Percentiles rank a stretch among this genome's conserved stretches.
Evolutionary conservation across 2,113 vertebrate species (phyloP).

Genomic region (Rhinogobius similis): DNA sequence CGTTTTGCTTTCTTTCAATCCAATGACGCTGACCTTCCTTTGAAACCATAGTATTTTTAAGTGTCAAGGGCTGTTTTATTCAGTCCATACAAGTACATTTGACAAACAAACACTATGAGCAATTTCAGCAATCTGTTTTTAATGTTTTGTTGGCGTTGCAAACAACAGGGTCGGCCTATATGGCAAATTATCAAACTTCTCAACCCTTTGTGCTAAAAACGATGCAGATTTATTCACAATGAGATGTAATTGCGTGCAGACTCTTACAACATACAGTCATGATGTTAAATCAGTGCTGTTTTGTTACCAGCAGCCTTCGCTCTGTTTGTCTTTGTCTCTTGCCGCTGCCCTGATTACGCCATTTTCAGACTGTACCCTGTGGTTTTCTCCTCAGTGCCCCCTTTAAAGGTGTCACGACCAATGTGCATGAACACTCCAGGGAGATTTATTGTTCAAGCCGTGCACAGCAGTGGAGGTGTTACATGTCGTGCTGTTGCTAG

Average conservation of each 20-base stretch:
- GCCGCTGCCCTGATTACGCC: conserved; percentile 28
- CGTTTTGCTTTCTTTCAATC: neutral
- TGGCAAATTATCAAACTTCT: conserved; percentile 14
- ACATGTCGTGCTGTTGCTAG: conserved; percentile 19
- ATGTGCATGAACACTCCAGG: conserved; percentile 46
- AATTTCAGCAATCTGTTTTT: conserved; percentile 2
- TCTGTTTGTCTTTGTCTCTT: conserved; percentile 34
- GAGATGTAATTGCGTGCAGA: conserved; percentile 38
- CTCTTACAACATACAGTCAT: conserved; percentile 30
- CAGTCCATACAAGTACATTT: conserved; percentile 12
- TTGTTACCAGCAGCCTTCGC: conserved; percentile 31
- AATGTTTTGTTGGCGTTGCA: conserved; percentile 11
- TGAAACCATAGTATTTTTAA: conserved; percentile 42
- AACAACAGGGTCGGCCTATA: neutral
- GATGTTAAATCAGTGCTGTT: conserved; percentile 51
- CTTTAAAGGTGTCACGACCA: conserved; percentile 50
- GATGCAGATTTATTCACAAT: conserved; percentile 39
- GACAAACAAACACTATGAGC: neutral
- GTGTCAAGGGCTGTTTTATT: conserved; percentile 38
- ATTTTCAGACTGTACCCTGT: conserved; percentile 33
- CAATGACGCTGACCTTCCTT: neutral
- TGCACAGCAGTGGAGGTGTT: conserved; percentile 34
- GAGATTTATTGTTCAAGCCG: conserved; percentile 36
- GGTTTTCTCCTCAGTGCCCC: conserved; percentile 46
- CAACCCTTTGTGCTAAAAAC: conserved; percentile 41